Conservation (phyloP, 2,113 vertebrate genomes). For the Amia ocellicauda region DNA sequence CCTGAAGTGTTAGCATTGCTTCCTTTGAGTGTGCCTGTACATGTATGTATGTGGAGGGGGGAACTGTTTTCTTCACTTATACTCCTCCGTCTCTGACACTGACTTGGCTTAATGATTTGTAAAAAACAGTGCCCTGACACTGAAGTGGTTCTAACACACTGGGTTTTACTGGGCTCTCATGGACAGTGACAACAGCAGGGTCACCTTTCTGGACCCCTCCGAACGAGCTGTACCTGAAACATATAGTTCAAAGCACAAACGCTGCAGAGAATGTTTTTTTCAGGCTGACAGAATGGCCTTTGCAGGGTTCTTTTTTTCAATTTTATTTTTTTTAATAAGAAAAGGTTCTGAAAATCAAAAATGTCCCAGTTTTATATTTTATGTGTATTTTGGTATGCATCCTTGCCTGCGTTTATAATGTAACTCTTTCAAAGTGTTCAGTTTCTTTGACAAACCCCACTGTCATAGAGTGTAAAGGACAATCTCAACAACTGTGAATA, state of each 20-base stretch:
- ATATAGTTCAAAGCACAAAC: background rate
- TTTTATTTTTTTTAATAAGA: background rate
- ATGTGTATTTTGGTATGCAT: no score
- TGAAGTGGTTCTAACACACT: slow-evolving; percentile 47
- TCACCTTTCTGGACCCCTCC: slow-evolving; percentile 23
- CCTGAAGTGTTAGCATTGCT: no score
- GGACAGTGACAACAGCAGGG: slow-evolving; percentile 32
- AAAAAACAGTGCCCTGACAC: slow-evolving; percentile 54
- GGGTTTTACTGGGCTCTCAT: slow-evolving; percentile 51
- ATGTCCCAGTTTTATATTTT: no score
- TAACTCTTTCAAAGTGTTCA: no score
- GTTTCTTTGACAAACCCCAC: no score
- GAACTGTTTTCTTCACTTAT: slow-evolving; percentile 6
- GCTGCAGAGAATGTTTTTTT: slow-evolving; percentile 11
- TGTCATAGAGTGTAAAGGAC: no score
- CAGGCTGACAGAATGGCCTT: background rate
- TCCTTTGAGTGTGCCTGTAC: background rate
- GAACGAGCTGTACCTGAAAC: background rate
- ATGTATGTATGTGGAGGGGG: background rate
- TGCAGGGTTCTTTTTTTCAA: background rate
- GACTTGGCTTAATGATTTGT: slow-evolving; percentile 63
- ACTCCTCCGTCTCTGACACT: slow-evolving; percentile 41
- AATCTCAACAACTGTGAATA: no score
- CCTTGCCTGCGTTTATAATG: no score
- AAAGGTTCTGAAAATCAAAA: background rate